Conservation (phyloP, 2,113 vertebrate species). For the Apteryx owenii region DNA sequence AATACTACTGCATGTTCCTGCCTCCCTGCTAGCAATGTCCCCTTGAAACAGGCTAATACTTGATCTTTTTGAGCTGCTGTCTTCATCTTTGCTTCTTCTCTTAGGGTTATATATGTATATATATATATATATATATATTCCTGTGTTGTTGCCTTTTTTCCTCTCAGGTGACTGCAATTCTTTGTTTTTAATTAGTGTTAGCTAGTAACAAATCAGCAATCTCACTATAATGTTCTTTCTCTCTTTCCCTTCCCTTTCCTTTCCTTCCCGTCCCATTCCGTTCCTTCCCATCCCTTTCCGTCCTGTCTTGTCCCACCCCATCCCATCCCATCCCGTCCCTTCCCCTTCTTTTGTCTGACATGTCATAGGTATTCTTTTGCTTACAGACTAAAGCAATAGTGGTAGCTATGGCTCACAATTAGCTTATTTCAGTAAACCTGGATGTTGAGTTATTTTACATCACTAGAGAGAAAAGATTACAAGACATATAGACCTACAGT, state of each 20-base stretch:
- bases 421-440: not conserved
- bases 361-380: not conserved
- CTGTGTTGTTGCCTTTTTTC: not conserved
- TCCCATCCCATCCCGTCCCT: not conserved
- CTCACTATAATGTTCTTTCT: not conserved
- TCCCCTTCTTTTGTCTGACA: not conserved
- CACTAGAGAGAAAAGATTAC: not conserved
- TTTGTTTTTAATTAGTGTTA: not conserved
- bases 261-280: not conserved
- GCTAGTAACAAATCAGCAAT: not conserved
- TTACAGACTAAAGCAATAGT: not conserved
- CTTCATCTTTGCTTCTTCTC: not conserved
- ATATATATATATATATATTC: not conserved
- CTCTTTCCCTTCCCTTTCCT: rapidly evolving
- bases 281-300: too few species aligned
- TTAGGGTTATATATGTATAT: not conserved
- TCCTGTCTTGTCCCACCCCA: too few species aligned
- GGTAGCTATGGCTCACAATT: not conserved
- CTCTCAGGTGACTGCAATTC: not conserved
- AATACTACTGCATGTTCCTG: not conserved
- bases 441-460: not conserved
- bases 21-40: not conserved
- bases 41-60: not conserved
- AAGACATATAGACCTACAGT: not conserved
- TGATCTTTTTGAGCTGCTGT: not conserved